Evolutionary conservation across 2,888 invertebrate species (phyloP), one percentile per base, ranked within the genome.

Genomic region (Agrypnus murinus): DNA sequence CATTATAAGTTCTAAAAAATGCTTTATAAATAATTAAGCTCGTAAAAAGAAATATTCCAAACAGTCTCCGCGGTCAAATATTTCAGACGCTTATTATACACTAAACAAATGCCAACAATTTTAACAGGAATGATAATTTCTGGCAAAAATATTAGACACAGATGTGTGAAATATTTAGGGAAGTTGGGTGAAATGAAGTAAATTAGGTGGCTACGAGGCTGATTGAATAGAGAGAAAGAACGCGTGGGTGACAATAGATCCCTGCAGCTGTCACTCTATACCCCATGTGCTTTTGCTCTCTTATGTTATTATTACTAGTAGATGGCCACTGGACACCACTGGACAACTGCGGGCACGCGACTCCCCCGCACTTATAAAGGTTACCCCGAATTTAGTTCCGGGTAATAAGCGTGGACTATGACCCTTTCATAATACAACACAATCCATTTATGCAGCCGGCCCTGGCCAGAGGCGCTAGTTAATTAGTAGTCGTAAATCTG

Each of bases 351-450:
- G 31, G 81, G 80, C 77, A 78, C 78, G 77, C 78, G 77, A 78
- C 84, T 81, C 82, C 83, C 82, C 83, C 84, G 82, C 82, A 69
- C 67, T 81, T 7, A 82, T 83, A 80, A 69, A 62, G 53, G 66
- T 46, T 82, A 81, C 82, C 78, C 79, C 77, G 77, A 77, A 81
- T 84, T 85, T 85, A 85, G 85, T 85, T 84, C 82, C 85, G 85
- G 84, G 82, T 85, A 84, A 85, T 85, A 83, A 84, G 78, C 80
- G 79, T 77, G 77, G 76, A 74, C 78, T 77, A 77, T 78, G 76
- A 73, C 75, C 76, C 70, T 73, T 75, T 74, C 72, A 71, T 74
- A 68, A 72, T 73, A 71, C 60, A 66, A 48, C 25, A 48, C 12
- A 59, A 68, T 67, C 74, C 76, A 75, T 74, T 72, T 75, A 69